Base-by-base conservation (phyloP, 2,113 vertebrate genomes). In the Peromyscus leucopus region DNA sequence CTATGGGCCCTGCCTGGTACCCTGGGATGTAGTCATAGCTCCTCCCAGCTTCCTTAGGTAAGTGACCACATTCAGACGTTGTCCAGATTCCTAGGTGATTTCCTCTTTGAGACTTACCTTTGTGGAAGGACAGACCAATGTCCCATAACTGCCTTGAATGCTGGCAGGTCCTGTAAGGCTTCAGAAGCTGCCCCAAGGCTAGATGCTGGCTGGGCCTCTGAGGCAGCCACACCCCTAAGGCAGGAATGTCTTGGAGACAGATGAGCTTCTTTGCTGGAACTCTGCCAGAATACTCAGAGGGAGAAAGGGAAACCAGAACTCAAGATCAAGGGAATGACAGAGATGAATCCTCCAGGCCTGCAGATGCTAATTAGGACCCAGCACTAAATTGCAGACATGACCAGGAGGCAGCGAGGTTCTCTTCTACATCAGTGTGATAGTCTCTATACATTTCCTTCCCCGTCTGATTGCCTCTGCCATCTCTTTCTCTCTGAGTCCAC, bases 201-300 rank as follows among this genome's bases (percentile, higher is more conserved):
- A n/a, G 9, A 19, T n/a, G 33, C 51, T 57, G 51, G 51, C 19
- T 61, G 57, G 46, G 13, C 21, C 22, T 87, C 51, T 28, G 28
- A 65, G 31, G 36, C 57, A 86, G 42, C 39, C 39, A 39, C 78
- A 28, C 1, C 48, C 33, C 22, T 59, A 39, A 39, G 51, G 24
- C 55, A 90, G 82, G 26, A 90, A 93, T 75, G 19, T 21, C 4
- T 5, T 42, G 57, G 48, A 24, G 28, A 85, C 78, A 69, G 8
- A 79, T 59, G 42, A 63, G 39, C 4, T 13, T 84, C 39, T 94
- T 92, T 74, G 33, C 36, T 94, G 65, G 17, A 85, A 59, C 19
- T 78, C 61, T 95, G 55, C 67, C 55, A 95, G 61, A 57, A 86
- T 36, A 85, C 71, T 88, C 76, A 85, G 57, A 94, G 57, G 22